Evolutionary conservation across 2,113 vertebrate genomes (phyloP).

Genomic region (Pitta sordida): DNA sequence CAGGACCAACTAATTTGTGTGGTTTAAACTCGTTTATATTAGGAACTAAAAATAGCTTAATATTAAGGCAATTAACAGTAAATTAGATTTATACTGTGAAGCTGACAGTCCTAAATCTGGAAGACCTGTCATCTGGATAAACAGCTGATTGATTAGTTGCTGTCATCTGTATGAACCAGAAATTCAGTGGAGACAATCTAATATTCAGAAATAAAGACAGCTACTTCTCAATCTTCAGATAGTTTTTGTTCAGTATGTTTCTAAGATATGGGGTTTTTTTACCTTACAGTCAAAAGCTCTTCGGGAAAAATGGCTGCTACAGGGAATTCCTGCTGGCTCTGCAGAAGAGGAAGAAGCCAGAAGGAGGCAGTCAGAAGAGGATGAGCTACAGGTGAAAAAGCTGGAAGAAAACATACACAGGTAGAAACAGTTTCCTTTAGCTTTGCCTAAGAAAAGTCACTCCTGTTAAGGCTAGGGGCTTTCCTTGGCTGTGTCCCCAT

Average conservation of each 20-base stretch:
- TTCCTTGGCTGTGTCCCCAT: neutral
- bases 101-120: neutral
- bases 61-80: neutral
- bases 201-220: neutral
- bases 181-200: neutral
- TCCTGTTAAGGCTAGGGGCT: neutral
- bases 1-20: neutral
- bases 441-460: neutral
- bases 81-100: neutral
- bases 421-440: slow-evolving; percentile 63
- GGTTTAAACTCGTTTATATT: neutral
- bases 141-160: neutral
- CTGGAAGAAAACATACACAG: slow-evolving; percentile 90
- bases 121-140: neutral
- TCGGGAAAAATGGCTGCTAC: slow-evolving; percentile 96
- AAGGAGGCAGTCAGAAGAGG: slow-evolving; percentile 86
- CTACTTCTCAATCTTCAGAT: neutral
- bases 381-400: slow-evolving; percentile 87
- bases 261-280: neutral
- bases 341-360: slow-evolving; percentile 86
- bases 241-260: neutral
- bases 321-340: slow-evolving; percentile 82
- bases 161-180: neutral
- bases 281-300: slow-evolving; percentile 89
- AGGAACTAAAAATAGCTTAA: neutral